phyloP scores from a whole-genome alignment of 2,113 vertebrate genomes.

The Pardalotus punctatus region DNA sequence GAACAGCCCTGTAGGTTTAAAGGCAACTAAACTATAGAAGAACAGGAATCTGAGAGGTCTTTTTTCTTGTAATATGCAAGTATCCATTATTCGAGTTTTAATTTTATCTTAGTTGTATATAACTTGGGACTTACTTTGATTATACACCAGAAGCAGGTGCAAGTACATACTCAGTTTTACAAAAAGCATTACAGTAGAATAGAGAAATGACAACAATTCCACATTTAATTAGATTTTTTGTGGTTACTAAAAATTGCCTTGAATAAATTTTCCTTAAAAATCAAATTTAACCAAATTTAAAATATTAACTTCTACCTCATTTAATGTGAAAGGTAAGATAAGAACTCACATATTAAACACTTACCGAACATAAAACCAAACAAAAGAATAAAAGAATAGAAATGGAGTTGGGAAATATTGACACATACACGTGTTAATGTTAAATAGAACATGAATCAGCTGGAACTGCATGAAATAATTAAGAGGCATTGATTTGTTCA shows the following conservation, averaged over 20 bases:
- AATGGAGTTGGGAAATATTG: not conserved
- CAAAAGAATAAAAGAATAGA: not conserved
- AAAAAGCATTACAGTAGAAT: slow-evolving; percentile 23
- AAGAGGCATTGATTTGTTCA: not conserved
- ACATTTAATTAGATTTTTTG: not conserved
- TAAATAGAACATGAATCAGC: not conserved
- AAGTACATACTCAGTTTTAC: slow-evolving; percentile 4
- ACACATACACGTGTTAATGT: not conserved
- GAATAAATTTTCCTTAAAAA: not conserved
- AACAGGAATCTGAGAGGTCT: not conserved
- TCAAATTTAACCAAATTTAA: slow-evolving; percentile 43
- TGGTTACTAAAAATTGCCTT: not conserved
- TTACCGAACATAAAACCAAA: slow-evolving; percentile 48
- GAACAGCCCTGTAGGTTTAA: slow-evolving; percentile 13
- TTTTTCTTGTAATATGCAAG: not conserved
- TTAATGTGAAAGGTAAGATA: slow-evolving; percentile 43
- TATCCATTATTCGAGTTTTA: not conserved
- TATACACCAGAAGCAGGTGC: not conserved
- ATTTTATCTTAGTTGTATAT: not conserved
- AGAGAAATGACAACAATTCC: slow-evolving; percentile 5
- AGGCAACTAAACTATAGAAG: not conserved
- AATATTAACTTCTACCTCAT: not conserved
- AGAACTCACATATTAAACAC: slow-evolving; percentile 24
- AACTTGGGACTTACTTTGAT: not conserved
- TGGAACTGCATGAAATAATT: not conserved